Evolutionary conservation across 2,797 vertebrate genomes (phyloP), one percentile per base, ranked within the genome.

Genomic region (Neostethus bicornis): DNA sequence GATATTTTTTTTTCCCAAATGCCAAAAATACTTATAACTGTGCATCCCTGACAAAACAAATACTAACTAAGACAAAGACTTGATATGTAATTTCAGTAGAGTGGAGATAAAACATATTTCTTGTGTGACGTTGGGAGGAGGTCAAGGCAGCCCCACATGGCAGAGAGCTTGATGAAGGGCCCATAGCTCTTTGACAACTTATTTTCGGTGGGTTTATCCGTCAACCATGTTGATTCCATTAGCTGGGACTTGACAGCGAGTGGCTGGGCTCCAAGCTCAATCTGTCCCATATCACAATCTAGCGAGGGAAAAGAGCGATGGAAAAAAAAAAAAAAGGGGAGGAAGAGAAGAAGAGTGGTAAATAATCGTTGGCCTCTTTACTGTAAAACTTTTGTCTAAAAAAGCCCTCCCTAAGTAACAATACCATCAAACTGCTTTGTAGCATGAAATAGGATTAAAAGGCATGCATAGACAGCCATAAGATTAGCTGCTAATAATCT

Each of bases 161-260:
- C 61, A 43, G 67, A 60, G 61, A 69, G 67, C 69, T 85, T 91
- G 90, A 92, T 92, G 80, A 87, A 91, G 86, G 75, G 74, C 78
- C 73, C 17, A 24, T 61, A 14, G 67, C 71, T 71, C 68, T 79
- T 80, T 88, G 87, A 91, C 90, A 90, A 92, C 90, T 89, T 88
- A 90, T 90, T 91, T 89, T 87, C 77, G 42, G 66, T 66, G 76
- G 86, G 85, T 88, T 89, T 90, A 91, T 92, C 87, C 68, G 80
- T 92, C 91, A 92, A 75, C 84, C 79, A 74, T 73, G 89, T 90
- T 92, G 89, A 92, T 90, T 92, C 90, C 79, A 91, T 92, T 91
- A 90, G 86, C 79, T 2, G 55, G 68, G 62, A 76, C 64, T 79
- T 91, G 90, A 89, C 87, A 90, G 87, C 71, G 25, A 83, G 81